Evolutionary conservation across 2,888 invertebrate genomes (phyloP).

Genomic region (Tubulanus polymorphus): DNA sequence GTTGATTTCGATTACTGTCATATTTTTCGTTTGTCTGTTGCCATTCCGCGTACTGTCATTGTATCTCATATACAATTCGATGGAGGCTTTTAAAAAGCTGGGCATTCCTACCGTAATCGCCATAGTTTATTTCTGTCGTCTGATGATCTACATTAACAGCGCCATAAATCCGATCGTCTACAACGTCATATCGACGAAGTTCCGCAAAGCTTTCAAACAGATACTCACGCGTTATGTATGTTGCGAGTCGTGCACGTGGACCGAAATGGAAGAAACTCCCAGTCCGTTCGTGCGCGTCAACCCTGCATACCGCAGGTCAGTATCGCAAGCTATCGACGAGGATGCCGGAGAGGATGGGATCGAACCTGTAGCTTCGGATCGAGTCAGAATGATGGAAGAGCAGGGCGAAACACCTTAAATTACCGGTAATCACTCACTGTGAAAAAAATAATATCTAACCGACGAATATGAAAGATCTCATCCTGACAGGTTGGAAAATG

Average conservation of each 20-base stretch:
- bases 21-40: slow-evolving; percentile 30
- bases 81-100: slow-evolving; percentile 14
- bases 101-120: slow-evolving; percentile 25
- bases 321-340: too few species aligned
- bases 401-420: too few species aligned
- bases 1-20: slow-evolving; percentile 21
- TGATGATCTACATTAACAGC: slow-evolving; percentile 41
- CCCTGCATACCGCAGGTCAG: too few species aligned
- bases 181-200: slow-evolving; percentile 26
- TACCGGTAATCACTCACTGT: too few species aligned
- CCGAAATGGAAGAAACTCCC: neutral
- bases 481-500: too few species aligned
- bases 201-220: slow-evolving; percentile 9
- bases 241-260: neutral
- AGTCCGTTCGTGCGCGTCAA: neutral
- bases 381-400: too few species aligned
- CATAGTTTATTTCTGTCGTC: slow-evolving; percentile 22
- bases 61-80: slow-evolving; percentile 25
- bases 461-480: too few species aligned
- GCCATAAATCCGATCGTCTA: slow-evolving; percentile 30
- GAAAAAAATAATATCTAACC: too few species aligned
- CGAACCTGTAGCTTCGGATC: too few species aligned
- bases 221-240: neutral
- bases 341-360: too few species aligned
- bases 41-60: slow-evolving; percentile 25